phyloP scores from a whole-genome alignment of 2,888 invertebrate species.

The Cephus nigrinus region DNA sequence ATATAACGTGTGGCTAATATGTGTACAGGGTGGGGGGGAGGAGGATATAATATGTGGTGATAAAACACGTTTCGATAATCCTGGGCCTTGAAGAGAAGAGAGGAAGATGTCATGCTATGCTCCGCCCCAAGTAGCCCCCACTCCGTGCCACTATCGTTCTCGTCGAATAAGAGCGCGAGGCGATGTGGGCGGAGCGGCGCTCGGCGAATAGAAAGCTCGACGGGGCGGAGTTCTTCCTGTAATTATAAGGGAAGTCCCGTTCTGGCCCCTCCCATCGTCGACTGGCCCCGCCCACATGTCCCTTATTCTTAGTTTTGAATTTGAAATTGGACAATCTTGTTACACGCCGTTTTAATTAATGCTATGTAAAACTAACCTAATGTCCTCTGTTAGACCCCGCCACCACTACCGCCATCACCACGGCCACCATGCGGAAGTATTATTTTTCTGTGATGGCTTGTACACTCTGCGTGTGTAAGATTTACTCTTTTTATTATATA shows the following conservation, averaged over 20 bases:
- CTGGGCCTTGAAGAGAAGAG: background rate
- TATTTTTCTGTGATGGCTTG: background rate
- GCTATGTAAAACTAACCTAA: background rate
- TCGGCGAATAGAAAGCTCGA: background rate
- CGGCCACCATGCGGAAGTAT: background rate
- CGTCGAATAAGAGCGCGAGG: background rate
- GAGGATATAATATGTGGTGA: background rate
- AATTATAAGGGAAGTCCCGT: background rate
- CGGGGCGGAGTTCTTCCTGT: background rate
- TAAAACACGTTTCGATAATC: background rate
- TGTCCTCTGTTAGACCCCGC: background rate
- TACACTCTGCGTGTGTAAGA: too few relatives aligned
- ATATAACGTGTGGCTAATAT: background rate
- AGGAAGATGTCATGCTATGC: background rate
- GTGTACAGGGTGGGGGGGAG: background rate
- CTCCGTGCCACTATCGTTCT: background rate
- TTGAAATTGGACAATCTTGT: background rate
- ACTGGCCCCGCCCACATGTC: background rate
- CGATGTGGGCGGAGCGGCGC: background rate
- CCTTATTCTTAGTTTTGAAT: background rate
- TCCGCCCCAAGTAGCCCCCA: background rate
- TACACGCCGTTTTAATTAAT: background rate
- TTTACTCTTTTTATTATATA: background rate
- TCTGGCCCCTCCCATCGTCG: background rate
- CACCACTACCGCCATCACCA: background rate